Evolutionary conservation across 2,888 invertebrate species (phyloP).

Genomic region (Oxycera nigricornis): DNA sequence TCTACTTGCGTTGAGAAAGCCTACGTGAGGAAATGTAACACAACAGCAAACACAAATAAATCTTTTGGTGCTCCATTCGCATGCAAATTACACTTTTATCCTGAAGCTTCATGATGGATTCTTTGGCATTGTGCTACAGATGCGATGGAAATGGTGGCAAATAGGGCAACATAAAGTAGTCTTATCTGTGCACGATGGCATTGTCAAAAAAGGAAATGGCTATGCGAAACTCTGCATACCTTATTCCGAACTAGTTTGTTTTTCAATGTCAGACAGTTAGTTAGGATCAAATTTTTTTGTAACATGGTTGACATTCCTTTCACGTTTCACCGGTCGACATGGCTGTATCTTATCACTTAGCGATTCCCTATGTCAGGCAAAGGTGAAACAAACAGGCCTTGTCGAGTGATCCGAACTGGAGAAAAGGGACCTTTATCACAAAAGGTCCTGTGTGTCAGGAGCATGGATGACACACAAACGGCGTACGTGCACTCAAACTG

Average conservation of each 20-base stretch:
- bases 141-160: no score
- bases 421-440: constrained; percentile 7
- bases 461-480: constrained; percentile 22
- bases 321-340: constrained; percentile 17
- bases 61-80: constrained; percentile 3
- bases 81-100: constrained; percentile 32
- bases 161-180: no score
- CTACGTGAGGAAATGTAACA: not conserved
- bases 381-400: constrained; percentile 29
- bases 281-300: constrained; percentile 36
- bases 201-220: constrained; percentile 7
- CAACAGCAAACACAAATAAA: constrained; percentile 17
- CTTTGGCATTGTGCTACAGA: not conserved
- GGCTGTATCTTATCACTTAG: not conserved
- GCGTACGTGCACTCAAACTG: not conserved
- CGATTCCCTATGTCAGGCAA: not conserved
- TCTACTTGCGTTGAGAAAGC: not conserved
- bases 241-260: constrained; percentile 1
- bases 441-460: constrained; percentile 9
- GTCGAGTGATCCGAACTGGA: constrained; percentile 4
- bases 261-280: constrained; percentile 37
- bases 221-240: not conserved
- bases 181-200: no score
- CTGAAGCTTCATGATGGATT: not conserved
- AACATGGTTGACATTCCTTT: constrained; percentile 27